phyloP scores from a whole-genome alignment of 2,797 vertebrate genomes.

The Pipistrellus pipistrellus region DNA sequence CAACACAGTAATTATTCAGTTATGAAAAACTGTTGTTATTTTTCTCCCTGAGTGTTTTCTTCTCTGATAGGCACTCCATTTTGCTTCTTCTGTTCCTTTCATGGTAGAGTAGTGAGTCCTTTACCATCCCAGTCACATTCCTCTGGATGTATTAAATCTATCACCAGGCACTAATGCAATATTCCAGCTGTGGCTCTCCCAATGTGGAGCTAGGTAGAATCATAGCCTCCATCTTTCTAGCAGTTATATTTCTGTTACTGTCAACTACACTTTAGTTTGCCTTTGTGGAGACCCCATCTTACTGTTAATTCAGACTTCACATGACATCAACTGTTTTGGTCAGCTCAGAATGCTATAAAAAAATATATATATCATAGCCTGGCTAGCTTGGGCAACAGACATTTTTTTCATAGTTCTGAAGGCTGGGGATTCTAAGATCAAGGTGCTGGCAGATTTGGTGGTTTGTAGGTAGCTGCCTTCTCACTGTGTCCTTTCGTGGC shows the following conservation, averaged over 20 bases:
- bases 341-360: background rate
- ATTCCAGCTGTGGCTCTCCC: background rate
- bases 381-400: background rate
- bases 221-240: background rate
- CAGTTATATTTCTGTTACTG: background rate
- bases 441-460: background rate
- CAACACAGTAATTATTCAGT: background rate
- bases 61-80: background rate
- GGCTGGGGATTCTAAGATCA: background rate
- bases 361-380: background rate
- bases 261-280: constrained; percentile 28
- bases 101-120: background rate
- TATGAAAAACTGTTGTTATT: background rate
- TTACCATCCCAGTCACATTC: background rate
- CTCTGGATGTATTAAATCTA: background rate
- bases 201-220: background rate
- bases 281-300: background rate
- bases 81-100: background rate
- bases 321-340: background rate
- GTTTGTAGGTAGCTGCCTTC: background rate
- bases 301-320: background rate
- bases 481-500: background rate
- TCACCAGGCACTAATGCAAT: background rate
- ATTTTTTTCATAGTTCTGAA: background rate
- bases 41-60: background rate